These are phyloP conservation scores for Porites rus DNA, from an alignment of 92 coral and sea anemone genomes.

Conservation along the genomic window DNA sequence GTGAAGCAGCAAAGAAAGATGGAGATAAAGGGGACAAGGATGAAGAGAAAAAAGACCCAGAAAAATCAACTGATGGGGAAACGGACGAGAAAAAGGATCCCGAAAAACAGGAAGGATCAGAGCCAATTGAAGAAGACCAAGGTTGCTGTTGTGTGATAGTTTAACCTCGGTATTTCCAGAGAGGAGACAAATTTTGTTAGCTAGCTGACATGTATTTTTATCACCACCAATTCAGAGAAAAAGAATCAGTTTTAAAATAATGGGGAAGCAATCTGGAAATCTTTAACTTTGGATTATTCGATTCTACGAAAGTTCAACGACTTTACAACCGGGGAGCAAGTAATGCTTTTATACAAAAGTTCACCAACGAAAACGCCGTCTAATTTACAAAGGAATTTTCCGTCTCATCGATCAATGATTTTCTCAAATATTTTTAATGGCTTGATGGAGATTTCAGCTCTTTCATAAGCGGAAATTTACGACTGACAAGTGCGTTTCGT, in stretches of 20 bases:
- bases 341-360: background rate
- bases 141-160: constrained; percentile 56
- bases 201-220: background rate
- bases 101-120: background rate
- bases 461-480: background rate
- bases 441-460: background rate
- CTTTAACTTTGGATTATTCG: background rate
- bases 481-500: background rate
- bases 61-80: constrained; percentile 27
- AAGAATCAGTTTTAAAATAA: background rate
- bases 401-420: background rate
- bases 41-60: constrained; percentile 46
- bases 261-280: constrained; percentile 4
- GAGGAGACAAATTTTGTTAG: background rate
- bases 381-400: background rate
- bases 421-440: background rate
- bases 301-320: no score
- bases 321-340: background rate
- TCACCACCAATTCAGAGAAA: background rate
- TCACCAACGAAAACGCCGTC: background rate
- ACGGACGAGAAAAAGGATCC: constrained; percentile 14
- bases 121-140: constrained; percentile 32
- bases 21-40: background rate
- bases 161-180: constrained; percentile 10
- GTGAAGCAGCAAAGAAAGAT: constrained; percentile 12